phyloP scores from a whole-genome alignment of 1,140 invertebrate genomes.

The Pogonomyrmex barbatus region DNA sequence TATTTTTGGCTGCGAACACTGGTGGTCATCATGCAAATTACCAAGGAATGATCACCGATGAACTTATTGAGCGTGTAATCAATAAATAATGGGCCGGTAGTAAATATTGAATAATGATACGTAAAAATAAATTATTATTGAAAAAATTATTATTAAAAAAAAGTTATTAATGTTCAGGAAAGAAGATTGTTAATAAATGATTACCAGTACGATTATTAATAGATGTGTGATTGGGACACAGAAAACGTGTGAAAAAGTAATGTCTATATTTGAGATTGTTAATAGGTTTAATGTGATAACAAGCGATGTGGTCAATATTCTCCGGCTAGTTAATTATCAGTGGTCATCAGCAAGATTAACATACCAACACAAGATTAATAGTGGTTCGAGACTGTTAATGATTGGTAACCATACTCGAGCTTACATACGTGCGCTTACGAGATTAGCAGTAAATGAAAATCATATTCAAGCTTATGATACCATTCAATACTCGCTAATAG shows the following conservation, averaged over 20 bases:
- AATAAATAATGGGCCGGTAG: background rate
- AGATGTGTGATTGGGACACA: no score
- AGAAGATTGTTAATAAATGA: background rate
- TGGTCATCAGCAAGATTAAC: constrained; percentile 7
- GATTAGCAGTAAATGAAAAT: constrained; percentile 9
- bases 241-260: background rate
- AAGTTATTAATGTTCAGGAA: background rate
- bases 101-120: background rate
- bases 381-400: constrained; percentile 11
- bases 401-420: constrained; percentile 24
- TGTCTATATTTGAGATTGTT: background rate
- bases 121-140: background rate
- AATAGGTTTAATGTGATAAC: background rate
- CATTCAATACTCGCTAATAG: background rate
- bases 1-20: background rate
- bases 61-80: background rate
- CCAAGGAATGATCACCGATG: background rate
- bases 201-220: background rate
- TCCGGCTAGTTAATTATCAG: constrained; percentile 3
- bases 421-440: constrained; percentile 7
- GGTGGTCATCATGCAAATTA: background rate
- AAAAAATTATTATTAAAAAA: background rate
- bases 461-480: background rate
- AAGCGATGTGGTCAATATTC: background rate
- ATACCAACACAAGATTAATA: constrained; percentile 13